Conservation (phyloP, 2,113 vertebrate species). For the Saimiri boliviensis region DNA sequence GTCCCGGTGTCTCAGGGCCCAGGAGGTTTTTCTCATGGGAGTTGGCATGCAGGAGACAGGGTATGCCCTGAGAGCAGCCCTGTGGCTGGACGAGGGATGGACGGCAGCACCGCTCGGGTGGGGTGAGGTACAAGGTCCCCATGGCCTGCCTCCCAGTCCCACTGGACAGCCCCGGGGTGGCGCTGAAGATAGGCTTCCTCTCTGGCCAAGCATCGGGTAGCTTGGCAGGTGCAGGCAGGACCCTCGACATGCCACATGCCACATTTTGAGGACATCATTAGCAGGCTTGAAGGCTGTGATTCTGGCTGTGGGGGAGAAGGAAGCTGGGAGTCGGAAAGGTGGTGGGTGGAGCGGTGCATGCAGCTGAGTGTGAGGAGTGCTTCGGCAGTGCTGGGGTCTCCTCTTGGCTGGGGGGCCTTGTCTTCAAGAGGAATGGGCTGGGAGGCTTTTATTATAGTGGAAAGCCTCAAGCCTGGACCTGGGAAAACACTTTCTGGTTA, state of each 20-base stretch:
- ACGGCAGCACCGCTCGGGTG: neutral
- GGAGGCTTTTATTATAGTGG: neutral
- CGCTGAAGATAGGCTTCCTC: neutral
- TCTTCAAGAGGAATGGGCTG: too few species aligned
- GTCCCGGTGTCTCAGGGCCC: neutral
- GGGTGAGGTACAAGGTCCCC: neutral
- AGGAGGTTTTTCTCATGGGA: neutral
- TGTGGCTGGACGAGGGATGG: neutral
- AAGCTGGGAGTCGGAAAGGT: neutral
- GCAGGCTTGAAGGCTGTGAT: neutral
- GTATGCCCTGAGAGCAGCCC: neutral
- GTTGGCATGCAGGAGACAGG: neutral
- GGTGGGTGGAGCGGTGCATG: neutral
- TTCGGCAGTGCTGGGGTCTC: too few species aligned
- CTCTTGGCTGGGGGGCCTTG: neutral
- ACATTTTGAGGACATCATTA: neutral
- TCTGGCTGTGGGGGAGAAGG: neutral
- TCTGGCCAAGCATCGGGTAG: neutral
- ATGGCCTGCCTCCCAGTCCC: rapidly evolving
- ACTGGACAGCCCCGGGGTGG: neutral
- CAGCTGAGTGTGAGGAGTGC: neutral
- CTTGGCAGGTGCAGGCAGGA: neutral
- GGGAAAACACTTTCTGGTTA: neutral
- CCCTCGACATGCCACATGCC: neutral
- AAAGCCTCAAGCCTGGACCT: neutral